These are phyloP conservation scores for Perodicticus potto DNA, from an alignment of 2,797 vertebrate genomes.

Conservation along the genomic window DNA sequence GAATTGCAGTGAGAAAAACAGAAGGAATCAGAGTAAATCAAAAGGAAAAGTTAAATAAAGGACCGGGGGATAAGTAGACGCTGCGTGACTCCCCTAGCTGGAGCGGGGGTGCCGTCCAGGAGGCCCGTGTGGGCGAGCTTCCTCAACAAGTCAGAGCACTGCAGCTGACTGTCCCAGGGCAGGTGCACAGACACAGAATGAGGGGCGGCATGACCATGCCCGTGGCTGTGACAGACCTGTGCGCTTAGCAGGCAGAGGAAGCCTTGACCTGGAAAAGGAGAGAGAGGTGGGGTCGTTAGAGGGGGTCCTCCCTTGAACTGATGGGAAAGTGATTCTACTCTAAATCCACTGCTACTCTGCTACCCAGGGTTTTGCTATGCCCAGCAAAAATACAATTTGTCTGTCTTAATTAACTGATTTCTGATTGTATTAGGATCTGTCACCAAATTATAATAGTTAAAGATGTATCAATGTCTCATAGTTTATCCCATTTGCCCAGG, in stretches of 20 bases:
- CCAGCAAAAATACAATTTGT: background rate
- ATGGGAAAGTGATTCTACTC: background rate
- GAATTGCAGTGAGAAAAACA: background rate
- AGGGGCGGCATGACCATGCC: rapidly evolving
- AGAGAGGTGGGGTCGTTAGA: too few species aligned
- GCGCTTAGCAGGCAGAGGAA: rapidly evolving
- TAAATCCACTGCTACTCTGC: background rate
- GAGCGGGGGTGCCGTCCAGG: rapidly evolving
- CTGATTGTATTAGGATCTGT: background rate
- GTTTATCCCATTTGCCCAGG: background rate
- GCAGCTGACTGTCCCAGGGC: background rate
- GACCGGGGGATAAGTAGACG: background rate
- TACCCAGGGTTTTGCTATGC: background rate
- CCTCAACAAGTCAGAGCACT: background rate
- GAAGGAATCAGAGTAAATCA: background rate
- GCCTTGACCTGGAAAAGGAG: background rate
- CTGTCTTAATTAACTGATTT: slow-evolving; percentile 9
- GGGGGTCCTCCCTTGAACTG: background rate
- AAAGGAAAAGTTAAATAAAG: background rate
- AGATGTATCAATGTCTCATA: background rate
- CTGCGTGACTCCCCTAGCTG: too few species aligned
- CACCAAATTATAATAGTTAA: background rate
- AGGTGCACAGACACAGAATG: rapidly evolving
- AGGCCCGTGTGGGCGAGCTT: background rate
- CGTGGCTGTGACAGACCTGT: too few species aligned